Percentiles rank a stretch among this genome's conserved stretches.
phyloP scores from a whole-genome alignment of 2,797 vertebrate genomes.

The Diplodus puntazzo region DNA sequence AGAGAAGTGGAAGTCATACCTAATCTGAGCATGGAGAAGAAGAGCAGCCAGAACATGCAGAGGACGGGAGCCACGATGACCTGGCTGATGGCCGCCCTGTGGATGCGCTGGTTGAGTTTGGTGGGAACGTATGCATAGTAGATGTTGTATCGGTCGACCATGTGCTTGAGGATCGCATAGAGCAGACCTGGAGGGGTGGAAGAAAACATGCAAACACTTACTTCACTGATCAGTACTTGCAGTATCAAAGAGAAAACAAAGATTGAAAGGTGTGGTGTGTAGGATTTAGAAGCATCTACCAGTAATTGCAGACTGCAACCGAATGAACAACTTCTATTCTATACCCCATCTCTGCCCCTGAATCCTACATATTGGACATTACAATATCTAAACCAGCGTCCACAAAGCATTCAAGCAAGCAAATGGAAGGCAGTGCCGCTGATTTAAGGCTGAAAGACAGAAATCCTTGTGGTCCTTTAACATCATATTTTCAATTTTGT shows the following conservation, averaged over 20 bases:
- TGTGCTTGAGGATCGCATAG: conserved; percentile 95
- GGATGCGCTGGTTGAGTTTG: conserved; percentile 94
- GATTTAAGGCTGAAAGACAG: not conserved
- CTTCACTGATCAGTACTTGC: not conserved
- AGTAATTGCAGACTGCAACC: too few species aligned
- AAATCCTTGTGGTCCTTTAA: not conserved
- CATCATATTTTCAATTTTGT: not conserved
- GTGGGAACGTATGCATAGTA: conserved; percentile 97
- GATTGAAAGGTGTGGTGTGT: too few species aligned
- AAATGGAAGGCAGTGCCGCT: not conserved
- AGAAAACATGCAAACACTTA: conserved; percentile 16
- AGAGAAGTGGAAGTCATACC: conserved; percentile 77
- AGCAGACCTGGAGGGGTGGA: conserved; percentile 87
- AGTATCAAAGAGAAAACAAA: not conserved
- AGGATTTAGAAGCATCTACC: too few species aligned
- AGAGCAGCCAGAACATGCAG: conserved; percentile 97
- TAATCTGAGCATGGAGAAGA: conserved; percentile 94
- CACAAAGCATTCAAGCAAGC: not conserved
- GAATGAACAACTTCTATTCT: too few species aligned
- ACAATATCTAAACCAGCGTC: not conserved
- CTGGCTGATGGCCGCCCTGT: conserved; percentile 92
- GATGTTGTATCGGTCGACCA: conserved; percentile 98
- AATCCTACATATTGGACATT: not conserved
- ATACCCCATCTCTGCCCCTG: too few species aligned
- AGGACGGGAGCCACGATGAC: conserved; percentile 93